Percentiles rank a stretch among this genome's conserved stretches.
Evolutionary conservation across 37 sponge, comb jelly and placozoan genomes (phyloP).

Genomic region (Agelas oroides): DNA sequence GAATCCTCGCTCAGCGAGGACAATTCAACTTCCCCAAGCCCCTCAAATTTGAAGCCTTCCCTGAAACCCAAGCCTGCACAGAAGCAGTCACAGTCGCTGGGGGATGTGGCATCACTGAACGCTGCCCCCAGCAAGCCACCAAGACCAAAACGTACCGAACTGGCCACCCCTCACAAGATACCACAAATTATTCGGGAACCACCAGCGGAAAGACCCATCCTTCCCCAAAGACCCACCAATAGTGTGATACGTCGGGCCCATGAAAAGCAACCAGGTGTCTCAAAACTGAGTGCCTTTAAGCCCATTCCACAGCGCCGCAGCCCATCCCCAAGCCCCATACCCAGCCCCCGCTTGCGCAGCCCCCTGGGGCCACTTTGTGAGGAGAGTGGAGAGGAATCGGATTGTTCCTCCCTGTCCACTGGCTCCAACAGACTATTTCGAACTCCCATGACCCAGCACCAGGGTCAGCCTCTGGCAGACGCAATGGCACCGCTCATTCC

Average conservation of each 20-base stretch:
- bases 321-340: not conserved
- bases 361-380: not conserved
- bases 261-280: too few relatives aligned
- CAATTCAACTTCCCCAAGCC: not conserved
- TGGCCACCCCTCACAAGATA: too few relatives aligned
- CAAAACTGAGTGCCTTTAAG: too few relatives aligned
- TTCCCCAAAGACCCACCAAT: too few relatives aligned
- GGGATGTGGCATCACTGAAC: not conserved
- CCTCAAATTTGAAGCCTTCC: too few relatives aligned
- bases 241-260: too few relatives aligned
- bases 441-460: not conserved
- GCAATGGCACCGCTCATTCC: not conserved
- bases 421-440: not conserved
- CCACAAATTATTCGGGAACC: too few relatives aligned
- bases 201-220: too few relatives aligned
- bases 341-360: not conserved
- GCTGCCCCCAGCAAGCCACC: too few relatives aligned
- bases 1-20: slow-evolving; percentile 19
- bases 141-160: too few relatives aligned
- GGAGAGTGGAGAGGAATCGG: slow-evolving; percentile 9
- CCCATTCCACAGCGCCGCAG: too few relatives aligned
- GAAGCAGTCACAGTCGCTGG: not conserved
- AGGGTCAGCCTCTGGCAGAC: too few relatives aligned
- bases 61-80: not conserved
- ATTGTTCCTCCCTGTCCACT: not conserved